phyloP scores from a whole-genome alignment of 2,888 invertebrate genomes.

The Rambutsinella grinnellia region DNA sequence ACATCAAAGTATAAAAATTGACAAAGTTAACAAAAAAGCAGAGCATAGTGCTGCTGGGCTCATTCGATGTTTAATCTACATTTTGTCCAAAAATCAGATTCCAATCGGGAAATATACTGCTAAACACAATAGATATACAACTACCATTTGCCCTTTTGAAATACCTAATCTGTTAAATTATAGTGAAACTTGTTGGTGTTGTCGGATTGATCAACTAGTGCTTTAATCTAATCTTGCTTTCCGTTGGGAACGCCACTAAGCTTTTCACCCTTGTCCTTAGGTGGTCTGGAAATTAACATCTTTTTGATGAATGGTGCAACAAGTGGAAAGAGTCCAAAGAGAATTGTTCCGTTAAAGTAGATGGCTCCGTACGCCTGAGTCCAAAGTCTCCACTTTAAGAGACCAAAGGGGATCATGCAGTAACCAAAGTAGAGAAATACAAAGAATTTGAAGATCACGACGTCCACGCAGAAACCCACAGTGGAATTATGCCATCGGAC shows the following conservation, averaged over 20 bases:
- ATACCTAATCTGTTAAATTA: too few species aligned
- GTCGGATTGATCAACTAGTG: too few species aligned
- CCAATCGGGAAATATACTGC: too few species aligned
- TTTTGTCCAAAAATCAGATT: too few species aligned
- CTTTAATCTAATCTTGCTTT: conserved; percentile 30
- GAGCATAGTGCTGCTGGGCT: too few species aligned
- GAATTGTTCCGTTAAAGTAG: conserved; percentile 78
- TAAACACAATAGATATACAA: too few species aligned
- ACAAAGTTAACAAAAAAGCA: too few species aligned
- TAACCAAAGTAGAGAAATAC: conserved; percentile 88
- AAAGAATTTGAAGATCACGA: conserved; percentile 77
- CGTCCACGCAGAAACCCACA: conserved; percentile 63
- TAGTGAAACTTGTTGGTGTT: too few species aligned
- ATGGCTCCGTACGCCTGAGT: conserved; percentile 75
- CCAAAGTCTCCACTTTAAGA: conserved; percentile 80
- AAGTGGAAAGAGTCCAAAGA: conserved; percentile 78
- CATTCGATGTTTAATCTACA: too few species aligned
- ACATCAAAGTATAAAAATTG: too few species aligned
- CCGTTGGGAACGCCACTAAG: conserved; percentile 13
- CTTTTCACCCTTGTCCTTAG: conserved; percentile 2
- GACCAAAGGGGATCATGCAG: conserved; percentile 81
- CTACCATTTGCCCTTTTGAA: too few species aligned
- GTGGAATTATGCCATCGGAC: conserved; percentile 70
- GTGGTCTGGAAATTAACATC: conserved; percentile 47
- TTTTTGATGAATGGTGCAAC: conserved; percentile 69